Conservation (phyloP, 2,888 invertebrate genomes). For the Candidula unifasciata region DNA sequence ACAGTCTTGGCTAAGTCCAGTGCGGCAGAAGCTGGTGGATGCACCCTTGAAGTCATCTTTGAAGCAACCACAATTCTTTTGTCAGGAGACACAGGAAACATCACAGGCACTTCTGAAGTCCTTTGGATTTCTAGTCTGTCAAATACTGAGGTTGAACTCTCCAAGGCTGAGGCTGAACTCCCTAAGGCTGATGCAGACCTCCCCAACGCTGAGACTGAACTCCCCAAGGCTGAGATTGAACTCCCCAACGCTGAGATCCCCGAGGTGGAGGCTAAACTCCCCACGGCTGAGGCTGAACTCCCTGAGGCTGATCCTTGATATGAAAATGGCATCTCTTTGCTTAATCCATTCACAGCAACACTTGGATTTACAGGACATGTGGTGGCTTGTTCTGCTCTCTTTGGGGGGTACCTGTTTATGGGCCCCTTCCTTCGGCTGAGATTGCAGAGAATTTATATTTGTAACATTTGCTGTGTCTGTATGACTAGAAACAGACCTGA, state of each 20-base stretch:
- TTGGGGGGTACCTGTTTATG: background rate
- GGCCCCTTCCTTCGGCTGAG: background rate
- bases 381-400: background rate
- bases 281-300: too few species aligned
- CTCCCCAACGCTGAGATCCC: background rate
- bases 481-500: background rate
- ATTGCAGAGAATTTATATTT: background rate
- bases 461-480: background rate
- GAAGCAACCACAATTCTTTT: constrained; percentile 21
- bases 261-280: background rate
- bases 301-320: background rate
- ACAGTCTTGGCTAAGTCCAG: background rate
- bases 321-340: background rate
- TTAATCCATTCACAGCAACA: too few species aligned
- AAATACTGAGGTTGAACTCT: background rate
- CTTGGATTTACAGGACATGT: background rate
- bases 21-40: too few species aligned
- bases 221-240: background rate
- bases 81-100: constrained; percentile 23
- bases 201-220: background rate
- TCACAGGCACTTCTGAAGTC: background rate
- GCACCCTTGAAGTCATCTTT: background rate
- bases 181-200: background rate
- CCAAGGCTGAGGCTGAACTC: too few species aligned
- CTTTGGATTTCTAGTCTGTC: background rate